Percentiles rank a stretch among this genome's conserved stretches.
Evolutionary conservation across 2,888 invertebrate genomes (phyloP).

Genomic region (Ligdia adustata): DNA sequence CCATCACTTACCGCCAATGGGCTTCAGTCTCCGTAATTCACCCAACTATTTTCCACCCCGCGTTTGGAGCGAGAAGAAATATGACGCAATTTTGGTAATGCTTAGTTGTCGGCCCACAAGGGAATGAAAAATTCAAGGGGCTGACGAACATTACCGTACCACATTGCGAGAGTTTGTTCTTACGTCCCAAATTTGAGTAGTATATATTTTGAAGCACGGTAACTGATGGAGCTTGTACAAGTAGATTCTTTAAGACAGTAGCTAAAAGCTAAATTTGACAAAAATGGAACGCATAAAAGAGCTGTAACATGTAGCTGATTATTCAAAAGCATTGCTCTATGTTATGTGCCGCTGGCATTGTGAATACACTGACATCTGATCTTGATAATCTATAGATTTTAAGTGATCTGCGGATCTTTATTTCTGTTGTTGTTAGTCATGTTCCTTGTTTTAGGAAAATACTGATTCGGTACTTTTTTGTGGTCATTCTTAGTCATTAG

Average conservation of each 20-base stretch:
- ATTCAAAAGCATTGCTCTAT: too few species aligned
- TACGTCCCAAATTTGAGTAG: conserved; percentile 64
- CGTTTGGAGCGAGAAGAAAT: conserved; percentile 77
- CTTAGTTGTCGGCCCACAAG: conserved; percentile 81
- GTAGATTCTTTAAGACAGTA: conserved; percentile 3
- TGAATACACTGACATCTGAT: too few species aligned
- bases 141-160: conserved; percentile 74
- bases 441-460: too few species aligned
- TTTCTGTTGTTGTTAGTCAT: too few species aligned
- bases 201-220: conserved; percentile 61
- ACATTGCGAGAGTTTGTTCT: conserved; percentile 77
- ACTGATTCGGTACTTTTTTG: too few species aligned
- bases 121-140: conserved; percentile 84
- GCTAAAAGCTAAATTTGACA: too few species aligned
- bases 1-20: conserved; percentile 43
- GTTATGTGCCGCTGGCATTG: too few species aligned
- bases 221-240: conserved; percentile 21
- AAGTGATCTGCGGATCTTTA: too few species aligned
- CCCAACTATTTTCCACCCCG: conserved; percentile 71
- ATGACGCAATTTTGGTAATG: conserved; percentile 84
- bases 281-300: too few species aligned
- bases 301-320: too few species aligned
- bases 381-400: too few species aligned
- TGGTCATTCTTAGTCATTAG: too few species aligned
- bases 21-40: conserved; percentile 62